Evolutionary conservation across 1,140 invertebrate species (phyloP).

Genomic region (Charaxes varanes): DNA sequence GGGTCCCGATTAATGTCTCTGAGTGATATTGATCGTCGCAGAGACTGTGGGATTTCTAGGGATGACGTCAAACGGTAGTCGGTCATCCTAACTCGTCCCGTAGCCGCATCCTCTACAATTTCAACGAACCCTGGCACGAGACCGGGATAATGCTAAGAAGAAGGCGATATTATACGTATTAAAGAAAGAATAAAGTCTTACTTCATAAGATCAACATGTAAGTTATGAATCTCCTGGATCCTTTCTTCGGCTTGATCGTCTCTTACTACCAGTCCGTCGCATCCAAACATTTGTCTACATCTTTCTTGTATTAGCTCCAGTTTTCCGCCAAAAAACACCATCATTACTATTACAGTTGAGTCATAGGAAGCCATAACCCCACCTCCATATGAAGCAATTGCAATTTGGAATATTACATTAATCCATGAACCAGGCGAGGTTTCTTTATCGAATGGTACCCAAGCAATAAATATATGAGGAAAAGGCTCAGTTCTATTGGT

Average conservation of each 20-base stretch:
- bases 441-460: conserved; percentile 52
- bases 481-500: conserved; percentile 45
- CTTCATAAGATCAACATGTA: conserved; percentile 44
- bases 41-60: no score
- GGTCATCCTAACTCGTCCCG: no score
- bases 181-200: no score
- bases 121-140: no score
- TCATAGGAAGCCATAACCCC: conserved; percentile 47
- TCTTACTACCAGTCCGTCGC: conserved; percentile 9
- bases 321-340: conserved; percentile 59
- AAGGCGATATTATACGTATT: no score
- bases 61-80: no score
- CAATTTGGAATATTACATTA: conserved; percentile 38
- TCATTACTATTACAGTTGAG: conserved; percentile 36
- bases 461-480: conserved; percentile 57
- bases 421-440: conserved; percentile 44
- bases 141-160: no score
- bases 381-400: conserved; percentile 39
- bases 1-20: no score
- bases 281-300: conserved; percentile 42
- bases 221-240: conserved; percentile 37
- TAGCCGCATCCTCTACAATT: no score
- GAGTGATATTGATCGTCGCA: no score
- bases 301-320: conserved; percentile 46
- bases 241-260: conserved; percentile 23